These are phyloP conservation scores for Microcebus ravelobensis DNA, from an alignment of 2,113 vertebrate genomes.

Conservation along the genomic window DNA sequence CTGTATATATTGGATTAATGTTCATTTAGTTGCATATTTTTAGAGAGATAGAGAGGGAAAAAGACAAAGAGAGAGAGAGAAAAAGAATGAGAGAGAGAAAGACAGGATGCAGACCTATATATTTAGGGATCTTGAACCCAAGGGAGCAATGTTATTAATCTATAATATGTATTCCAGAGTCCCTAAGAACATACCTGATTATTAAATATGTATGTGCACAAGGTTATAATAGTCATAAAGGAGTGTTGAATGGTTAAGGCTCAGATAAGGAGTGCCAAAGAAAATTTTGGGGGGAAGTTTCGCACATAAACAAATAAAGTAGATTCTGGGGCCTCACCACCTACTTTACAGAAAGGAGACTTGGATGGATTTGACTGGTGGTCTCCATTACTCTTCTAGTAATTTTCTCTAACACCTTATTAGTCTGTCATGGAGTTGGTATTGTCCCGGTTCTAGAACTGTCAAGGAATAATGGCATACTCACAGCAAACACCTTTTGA, in stretches of 20 bases:
- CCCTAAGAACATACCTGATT: constrained; percentile 10
- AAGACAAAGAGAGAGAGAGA: neutral
- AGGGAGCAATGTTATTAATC: neutral
- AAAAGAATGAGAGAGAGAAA: too few species aligned
- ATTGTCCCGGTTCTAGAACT: neutral
- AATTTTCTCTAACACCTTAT: neutral
- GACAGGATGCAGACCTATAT: neutral
- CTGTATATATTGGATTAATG: neutral
- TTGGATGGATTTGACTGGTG: neutral
- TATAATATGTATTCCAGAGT: neutral
- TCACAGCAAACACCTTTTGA: neutral
- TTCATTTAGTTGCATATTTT: neutral
- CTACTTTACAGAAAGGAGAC: neutral
- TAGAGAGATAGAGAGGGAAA: neutral
- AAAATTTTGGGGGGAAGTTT: neutral
- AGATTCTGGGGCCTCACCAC: neutral
- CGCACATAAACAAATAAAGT: neutral
- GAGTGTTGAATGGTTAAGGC: neutral
- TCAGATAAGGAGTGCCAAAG: neutral
- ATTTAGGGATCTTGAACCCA: neutral
- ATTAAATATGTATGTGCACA: neutral
- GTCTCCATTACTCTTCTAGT: neutral
- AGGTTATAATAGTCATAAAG: neutral
- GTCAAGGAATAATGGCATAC: neutral
- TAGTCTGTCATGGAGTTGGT: neutral